Evolutionary conservation across 53 echinoderm and acorn worm genomes (phyloP), one percentile per base, ranked within the genome.

Genomic region (Henricia sp.): DNA sequence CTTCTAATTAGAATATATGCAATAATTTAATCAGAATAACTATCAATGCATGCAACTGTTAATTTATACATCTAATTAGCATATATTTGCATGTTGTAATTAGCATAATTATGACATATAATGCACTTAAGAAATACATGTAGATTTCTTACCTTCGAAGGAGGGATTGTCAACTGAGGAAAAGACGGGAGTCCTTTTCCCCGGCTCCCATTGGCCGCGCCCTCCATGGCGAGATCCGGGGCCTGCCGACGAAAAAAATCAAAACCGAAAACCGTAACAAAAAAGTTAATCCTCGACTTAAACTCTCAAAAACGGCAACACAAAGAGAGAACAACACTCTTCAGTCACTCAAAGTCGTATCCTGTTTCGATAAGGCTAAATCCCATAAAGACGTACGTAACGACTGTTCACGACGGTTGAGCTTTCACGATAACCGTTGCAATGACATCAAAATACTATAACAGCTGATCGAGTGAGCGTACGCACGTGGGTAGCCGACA

Each of bases 141-240:
- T 60, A 13, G 29, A 34, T 13, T 33, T 63, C 80, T 21, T 64
- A 80, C 80, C 80, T 80, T 80, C 29, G 80, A 48, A 63, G 80
- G 48, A 6, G 80, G 80, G 16, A 37, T 35, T 25, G 80, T 80
- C 23, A 80, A 35, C 50, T 80, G 80, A 1, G 80, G 80, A 38
- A 64, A 80, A 14, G 63, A 64, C 8, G 62, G 80, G 33, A 62
- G 80, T 48, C 48, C 64, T 29, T 76, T 76, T 25, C 57, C 57
- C 52, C 76, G 38, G 59, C 76, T 76, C 27, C 42, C 48, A 50
- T 80, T 80, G 12, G 80, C 21, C 28, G 80, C 62, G 65, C 80
- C 63, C 19, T 80, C 80, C 80, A 80, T 80, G 59, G 28, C 19
- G 14, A 76, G 19, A 25, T 76, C 76, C 1, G 76, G 59, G 26